Base-by-base conservation (phyloP, 2,113 vertebrate species). In the Pungitius pungitius region DNA sequence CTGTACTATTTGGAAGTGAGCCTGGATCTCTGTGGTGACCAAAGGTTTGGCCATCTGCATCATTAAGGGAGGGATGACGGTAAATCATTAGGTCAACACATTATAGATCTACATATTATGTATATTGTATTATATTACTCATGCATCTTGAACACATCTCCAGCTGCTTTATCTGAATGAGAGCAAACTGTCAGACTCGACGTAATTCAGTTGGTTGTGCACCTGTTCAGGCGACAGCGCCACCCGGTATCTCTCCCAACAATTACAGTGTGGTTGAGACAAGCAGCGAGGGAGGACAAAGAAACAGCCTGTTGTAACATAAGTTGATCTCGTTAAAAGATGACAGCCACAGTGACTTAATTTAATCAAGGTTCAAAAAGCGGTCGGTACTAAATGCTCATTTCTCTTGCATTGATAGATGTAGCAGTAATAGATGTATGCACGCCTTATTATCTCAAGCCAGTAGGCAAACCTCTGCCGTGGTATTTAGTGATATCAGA, bases 291-390 rank as follows among this genome's bases (percentile, higher is more conserved):
- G 55, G 68, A 69, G 59, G 59, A 83, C 65, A 78, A 60, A 54
- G 55, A 81, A 73, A 58, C 27, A 33, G 76, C 42, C 58, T 78
- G 69, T 82, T 54, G 56, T 45, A 45, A 65, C 69, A 84, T 47
- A 54, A 47, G 59, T 57, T 54, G 73, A 82, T 61, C 17, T 49
- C 49, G 60, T 82, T 79, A 55, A 69, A 81, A 66, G 11, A 70
- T 43, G 73, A 82, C 78, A 82, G 69, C 59, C 70, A 55, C 63
- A 55, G 60, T 55, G 51, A 73, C 55, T 82, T 69, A 7, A 54
- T 67, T 68, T 69, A 75, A 40, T 60, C 52, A 78, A 75, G 35
- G n/a, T 71, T 76, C 33, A 54, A 69, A 78, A 67, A 45, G 13
- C 30, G 69, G 63, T 64, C 39, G 35, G 47, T 6, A 74, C 20